Evolutionary conservation across 2,113 vertebrate genomes (phyloP).

Genomic region (Varanus komodoensis): DNA sequence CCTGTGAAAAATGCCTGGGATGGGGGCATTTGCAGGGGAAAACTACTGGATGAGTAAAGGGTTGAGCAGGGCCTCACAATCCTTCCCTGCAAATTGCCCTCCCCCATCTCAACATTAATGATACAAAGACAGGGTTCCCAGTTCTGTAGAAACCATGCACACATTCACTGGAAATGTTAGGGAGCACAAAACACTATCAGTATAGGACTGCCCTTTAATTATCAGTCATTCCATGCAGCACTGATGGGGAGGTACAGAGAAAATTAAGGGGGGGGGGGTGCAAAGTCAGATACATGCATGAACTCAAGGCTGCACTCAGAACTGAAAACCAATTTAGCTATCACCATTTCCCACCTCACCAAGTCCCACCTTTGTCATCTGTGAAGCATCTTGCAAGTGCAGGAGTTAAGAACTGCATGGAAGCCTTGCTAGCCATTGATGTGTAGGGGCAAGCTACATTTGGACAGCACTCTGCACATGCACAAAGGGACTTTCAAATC

Average conservation of each 20-base stretch:
- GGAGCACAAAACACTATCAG: neutral
- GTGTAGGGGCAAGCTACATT: too few relatives aligned
- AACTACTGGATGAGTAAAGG: neutral
- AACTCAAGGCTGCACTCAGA: too few relatives aligned
- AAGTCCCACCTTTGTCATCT: neutral
- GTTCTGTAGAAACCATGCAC: neutral
- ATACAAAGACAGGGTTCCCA: neutral
- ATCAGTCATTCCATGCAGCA: neutral
- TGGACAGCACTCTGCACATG: neutral
- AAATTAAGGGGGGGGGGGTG: neutral
- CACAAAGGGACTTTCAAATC: neutral
- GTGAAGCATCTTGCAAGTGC: neutral
- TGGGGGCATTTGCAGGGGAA: neutral
- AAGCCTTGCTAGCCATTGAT: neutral
- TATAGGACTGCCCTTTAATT: neutral
- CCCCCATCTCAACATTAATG: neutral
- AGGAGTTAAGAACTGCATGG: neutral
- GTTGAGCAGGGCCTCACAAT: neutral
- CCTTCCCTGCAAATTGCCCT: neutral
- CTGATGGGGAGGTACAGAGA: too few relatives aligned
- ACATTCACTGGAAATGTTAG: neutral
- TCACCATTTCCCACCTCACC: neutral
- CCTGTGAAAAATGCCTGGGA: neutral
- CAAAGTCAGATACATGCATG: neutral
- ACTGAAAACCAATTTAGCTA: neutral